A percentile compares a stretch with the other conserved stretches of the same genome.
phyloP scores from a whole-genome alignment of 1,140 invertebrate genomes.

The Drusus annulatus region DNA sequence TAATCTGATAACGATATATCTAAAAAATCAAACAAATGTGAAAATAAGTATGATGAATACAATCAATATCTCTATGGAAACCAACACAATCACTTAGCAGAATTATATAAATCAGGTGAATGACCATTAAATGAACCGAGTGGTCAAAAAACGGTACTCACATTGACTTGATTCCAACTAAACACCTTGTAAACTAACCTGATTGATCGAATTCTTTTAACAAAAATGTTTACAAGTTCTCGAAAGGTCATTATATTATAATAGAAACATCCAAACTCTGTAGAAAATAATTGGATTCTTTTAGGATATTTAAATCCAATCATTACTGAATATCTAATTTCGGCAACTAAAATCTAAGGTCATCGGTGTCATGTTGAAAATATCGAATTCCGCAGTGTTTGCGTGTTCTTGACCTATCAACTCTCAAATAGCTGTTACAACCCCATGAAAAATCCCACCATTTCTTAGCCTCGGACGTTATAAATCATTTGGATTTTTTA shows the following conservation, averaged over 20 bases:
- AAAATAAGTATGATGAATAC: too few relatives aligned
- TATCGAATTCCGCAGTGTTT: constrained; percentile 17
- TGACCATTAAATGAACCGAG: neutral
- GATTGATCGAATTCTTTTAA: neutral
- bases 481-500: too few relatives aligned
- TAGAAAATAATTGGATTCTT: neutral
- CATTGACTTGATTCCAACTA: too few relatives aligned
- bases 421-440: neutral
- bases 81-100: neutral
- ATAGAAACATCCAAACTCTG: neutral
- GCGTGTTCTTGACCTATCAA: constrained; percentile 32
- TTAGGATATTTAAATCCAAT: too few relatives aligned
- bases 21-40: too few relatives aligned
- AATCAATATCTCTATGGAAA: too few relatives aligned
- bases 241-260: neutral
- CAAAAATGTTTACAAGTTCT: neutral
- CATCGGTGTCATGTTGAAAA: constrained; percentile 14
- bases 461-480: too few relatives aligned
- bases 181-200: too few relatives aligned
- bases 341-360: constrained; percentile 12
- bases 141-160: neutral
- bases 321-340: too few relatives aligned
- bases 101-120: neutral
- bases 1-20: too few relatives aligned
- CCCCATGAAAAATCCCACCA: neutral